phyloP scores from a whole-genome alignment of 2,797 vertebrate genomes.

The Eulemur albifrons region DNA sequence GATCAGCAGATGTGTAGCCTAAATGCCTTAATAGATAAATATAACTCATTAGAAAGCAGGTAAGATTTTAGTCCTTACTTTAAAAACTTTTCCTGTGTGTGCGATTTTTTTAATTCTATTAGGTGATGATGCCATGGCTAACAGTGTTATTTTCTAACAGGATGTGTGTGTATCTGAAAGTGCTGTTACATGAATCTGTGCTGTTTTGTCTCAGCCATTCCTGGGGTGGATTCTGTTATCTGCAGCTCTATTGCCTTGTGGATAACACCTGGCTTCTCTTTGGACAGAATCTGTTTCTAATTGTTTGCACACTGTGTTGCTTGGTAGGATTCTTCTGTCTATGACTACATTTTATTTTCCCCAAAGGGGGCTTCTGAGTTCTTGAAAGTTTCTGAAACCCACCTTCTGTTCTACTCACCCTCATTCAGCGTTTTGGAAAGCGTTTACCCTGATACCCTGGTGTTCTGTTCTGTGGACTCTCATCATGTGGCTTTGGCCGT shows the following conservation, averaged over 20 bases:
- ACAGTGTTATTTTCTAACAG: constrained; percentile 26
- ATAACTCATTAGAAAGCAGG: background rate
- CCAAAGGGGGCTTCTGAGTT: background rate
- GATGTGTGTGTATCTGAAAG: background rate
- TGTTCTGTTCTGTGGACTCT: background rate
- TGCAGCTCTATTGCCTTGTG: background rate
- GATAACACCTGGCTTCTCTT: constrained; percentile 36
- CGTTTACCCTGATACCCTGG: background rate
- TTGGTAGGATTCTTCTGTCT: background rate
- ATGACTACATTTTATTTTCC: background rate
- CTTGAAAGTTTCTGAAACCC: constrained; percentile 27
- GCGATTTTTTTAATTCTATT: background rate
- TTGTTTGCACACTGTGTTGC: background rate
- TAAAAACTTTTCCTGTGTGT: background rate
- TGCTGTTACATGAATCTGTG: background rate
- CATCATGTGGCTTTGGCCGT: background rate
- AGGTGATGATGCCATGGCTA: background rate
- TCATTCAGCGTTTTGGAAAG: background rate
- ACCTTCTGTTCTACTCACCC: background rate
- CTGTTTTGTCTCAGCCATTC: background rate
- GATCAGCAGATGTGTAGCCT: background rate
- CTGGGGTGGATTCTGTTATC: constrained; percentile 12
- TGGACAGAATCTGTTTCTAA: constrained; percentile 49
- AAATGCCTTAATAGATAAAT: background rate
- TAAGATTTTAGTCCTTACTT: background rate